These are phyloP conservation scores for Epinotia nisella DNA, from an alignment of 2,888 invertebrate species.

Conservation along the genomic window DNA sequence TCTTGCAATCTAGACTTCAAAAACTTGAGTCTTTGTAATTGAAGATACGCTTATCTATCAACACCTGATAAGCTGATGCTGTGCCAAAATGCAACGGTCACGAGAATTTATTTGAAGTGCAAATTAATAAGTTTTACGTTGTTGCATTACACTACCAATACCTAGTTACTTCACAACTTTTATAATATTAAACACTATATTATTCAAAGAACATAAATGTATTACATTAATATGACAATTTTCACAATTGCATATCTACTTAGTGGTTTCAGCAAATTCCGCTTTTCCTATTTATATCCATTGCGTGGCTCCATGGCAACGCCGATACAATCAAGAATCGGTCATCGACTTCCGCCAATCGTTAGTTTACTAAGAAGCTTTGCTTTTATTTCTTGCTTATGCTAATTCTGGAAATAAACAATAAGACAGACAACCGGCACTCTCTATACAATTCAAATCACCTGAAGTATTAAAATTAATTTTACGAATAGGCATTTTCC, in stretches of 20 bases:
- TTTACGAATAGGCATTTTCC: not conserved
- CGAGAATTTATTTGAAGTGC: not conserved
- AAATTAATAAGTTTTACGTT: not conserved
- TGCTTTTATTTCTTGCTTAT: not conserved
- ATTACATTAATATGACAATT: not conserved
- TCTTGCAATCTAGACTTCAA: too few relatives aligned
- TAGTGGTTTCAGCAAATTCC: constrained; percentile 2
- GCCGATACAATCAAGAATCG: constrained; percentile 31
- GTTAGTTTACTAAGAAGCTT: constrained; percentile 4
- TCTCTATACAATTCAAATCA: not conserved
- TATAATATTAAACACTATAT: too few relatives aligned
- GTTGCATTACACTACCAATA: too few relatives aligned
- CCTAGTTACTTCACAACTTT: too few relatives aligned
- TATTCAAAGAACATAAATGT: not conserved
- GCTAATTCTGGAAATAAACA: not conserved
- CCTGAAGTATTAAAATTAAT: not conserved
- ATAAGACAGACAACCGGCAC: constrained; percentile 1
- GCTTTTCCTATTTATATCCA: constrained; percentile 10
- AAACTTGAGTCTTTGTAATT: too few relatives aligned
- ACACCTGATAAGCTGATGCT: constrained; percentile 27
- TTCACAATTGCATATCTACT: not conserved
- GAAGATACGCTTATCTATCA: constrained; percentile 23
- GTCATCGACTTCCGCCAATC: constrained; percentile 31
- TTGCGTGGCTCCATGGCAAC: constrained; percentile 15
- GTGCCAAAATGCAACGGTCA: constrained; percentile 12